phyloP scores from a whole-genome alignment of 2,113 vertebrate genomes.

The Platycercus adscitus region DNA sequence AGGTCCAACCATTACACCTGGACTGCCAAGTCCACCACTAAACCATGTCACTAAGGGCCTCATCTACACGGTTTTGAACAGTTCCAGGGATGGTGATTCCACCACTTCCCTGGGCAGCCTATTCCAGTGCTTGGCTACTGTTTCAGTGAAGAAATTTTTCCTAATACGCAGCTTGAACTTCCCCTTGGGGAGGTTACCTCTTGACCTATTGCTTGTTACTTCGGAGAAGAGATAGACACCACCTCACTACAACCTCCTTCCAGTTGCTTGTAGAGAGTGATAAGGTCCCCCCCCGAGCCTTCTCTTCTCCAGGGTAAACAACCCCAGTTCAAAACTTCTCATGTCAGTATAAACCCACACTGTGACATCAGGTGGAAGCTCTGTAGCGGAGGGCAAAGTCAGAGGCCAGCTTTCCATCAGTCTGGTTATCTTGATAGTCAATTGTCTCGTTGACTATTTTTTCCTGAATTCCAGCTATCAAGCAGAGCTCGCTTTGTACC shows the following conservation, averaged over 20 bases:
- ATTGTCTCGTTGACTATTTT: background rate
- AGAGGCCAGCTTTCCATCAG: background rate
- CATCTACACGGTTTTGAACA: background rate
- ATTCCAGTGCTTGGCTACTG: background rate
- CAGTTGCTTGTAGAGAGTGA: background rate
- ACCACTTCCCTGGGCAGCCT: background rate
- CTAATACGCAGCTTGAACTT: background rate
- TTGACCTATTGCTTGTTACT: background rate
- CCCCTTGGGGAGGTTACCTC: background rate
- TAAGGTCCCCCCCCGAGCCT: background rate
- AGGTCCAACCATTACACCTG: background rate
- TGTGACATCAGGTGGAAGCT: too few species aligned
- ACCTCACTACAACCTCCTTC: background rate
- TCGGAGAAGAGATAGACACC: background rate
- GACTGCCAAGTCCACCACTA: background rate
- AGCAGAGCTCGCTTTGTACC: accelerated
- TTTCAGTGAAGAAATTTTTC: background rate
- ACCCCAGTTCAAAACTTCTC: background rate
- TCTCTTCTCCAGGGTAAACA: background rate
- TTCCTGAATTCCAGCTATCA: background rate
- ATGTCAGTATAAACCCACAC: accelerated
- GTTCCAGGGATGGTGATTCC: background rate
- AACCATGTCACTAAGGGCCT: background rate
- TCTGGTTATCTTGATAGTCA: accelerated
- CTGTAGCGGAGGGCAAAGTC: too few species aligned